phyloP scores from a whole-genome alignment of 2,113 vertebrate species.

The Acrocephalus kingi region DNA sequence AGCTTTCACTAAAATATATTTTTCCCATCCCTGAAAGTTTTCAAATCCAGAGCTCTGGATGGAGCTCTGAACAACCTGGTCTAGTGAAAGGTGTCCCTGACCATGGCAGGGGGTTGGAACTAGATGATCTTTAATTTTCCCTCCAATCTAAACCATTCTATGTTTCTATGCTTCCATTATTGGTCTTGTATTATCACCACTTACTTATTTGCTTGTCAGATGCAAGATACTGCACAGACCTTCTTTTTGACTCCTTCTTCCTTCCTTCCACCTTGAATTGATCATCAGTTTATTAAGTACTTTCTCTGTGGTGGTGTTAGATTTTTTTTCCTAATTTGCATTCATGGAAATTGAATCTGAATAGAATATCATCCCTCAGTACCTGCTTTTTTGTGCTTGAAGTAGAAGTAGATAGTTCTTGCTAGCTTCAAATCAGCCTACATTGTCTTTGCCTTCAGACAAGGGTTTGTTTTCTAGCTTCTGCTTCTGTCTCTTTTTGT shows the following conservation, averaged over 20 bases:
- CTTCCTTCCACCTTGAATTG: not conserved
- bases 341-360: not conserved
- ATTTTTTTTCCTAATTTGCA: not conserved
- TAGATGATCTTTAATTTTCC: not conserved
- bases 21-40: not conserved
- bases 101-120: not conserved
- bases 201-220: not conserved
- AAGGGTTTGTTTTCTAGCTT: not conserved
- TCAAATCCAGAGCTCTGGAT: not conserved
- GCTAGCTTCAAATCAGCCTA: not conserved
- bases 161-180: not conserved
- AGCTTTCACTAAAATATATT: not conserved
- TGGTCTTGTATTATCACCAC: not conserved
- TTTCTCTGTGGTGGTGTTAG: not conserved
- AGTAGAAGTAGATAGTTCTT: not conserved
- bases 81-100: not conserved
- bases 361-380: not conserved
- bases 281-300: not conserved
- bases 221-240: not conserved
- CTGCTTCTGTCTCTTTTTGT: not conserved
- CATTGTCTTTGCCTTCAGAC: not conserved
- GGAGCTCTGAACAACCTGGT: not conserved
- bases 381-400: not conserved
- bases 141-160: not conserved
- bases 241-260: not conserved